Conservation (phyloP, 2,113 vertebrate species). For the Syrrhaptes paradoxus region DNA sequence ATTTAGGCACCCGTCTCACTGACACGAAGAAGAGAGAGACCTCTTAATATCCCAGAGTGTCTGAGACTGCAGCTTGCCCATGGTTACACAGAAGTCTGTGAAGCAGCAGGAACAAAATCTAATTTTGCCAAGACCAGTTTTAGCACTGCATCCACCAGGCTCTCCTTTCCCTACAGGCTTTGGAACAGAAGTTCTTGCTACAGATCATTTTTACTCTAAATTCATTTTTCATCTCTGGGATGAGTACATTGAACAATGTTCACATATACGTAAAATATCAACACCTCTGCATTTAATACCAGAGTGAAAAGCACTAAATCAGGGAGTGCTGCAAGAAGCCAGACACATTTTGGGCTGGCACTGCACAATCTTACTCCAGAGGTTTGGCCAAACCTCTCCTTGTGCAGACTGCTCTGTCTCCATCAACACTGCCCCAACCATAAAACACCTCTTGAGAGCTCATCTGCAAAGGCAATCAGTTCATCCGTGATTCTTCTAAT, state of each 20-base stretch:
- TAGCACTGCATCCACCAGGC: not conserved
- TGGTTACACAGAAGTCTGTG: not conserved
- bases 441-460: slow-evolving; percentile 27
- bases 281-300: not conserved
- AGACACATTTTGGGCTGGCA: not conserved
- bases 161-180: not conserved
- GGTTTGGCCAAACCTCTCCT: not conserved
- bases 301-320: not conserved
- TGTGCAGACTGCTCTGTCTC: not conserved
- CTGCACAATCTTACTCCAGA: not conserved
- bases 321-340: not conserved
- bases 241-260: not conserved
- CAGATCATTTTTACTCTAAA: not conserved
- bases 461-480: slow-evolving; percentile 58
- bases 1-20: not conserved
- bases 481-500: slow-evolving; percentile 30
- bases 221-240: not conserved
- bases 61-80: not conserved
- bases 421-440: not conserved
- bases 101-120: not conserved
- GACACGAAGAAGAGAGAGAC: not conserved
- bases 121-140: slow-evolving; percentile 18
- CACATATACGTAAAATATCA: not conserved
- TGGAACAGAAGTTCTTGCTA: not conserved
- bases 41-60: not conserved